Conservation (phyloP, 2,113 vertebrate genomes). For the Bubalus kerabau region DNA sequence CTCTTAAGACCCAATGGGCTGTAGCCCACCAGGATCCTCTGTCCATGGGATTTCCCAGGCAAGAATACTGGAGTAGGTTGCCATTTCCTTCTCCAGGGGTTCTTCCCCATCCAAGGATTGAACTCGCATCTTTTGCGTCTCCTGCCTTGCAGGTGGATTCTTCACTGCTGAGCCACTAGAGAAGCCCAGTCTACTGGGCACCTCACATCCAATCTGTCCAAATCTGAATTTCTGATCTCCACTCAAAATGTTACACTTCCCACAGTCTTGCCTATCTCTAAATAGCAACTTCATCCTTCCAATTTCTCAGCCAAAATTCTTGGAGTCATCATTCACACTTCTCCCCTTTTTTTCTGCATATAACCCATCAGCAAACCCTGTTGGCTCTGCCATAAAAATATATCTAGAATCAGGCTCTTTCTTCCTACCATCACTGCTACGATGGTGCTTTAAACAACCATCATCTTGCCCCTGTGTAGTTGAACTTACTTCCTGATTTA, state of each 20-base stretch:
- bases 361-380: neutral
- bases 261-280: neutral
- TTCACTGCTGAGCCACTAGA: neutral
- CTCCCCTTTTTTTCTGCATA: neutral
- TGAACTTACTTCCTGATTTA: neutral
- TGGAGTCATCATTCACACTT: neutral
- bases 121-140: accelerated
- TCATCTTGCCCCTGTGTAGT: neutral
- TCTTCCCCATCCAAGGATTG: neutral
- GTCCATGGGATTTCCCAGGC: neutral
- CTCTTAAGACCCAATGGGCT: neutral
- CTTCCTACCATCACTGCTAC: neutral
- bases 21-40: neutral
- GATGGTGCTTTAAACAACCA: neutral
- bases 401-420: neutral
- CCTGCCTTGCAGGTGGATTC: neutral
- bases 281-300: neutral
- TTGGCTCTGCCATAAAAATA: neutral
- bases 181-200: neutral
- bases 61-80: neutral
- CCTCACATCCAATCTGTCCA: neutral
- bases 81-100: neutral
- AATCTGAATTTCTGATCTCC: neutral
- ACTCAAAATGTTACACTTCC: neutral
- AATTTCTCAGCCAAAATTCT: constrained; percentile 12